Evolutionary conservation across 2,113 vertebrate genomes (phyloP).

Genomic region (Drymodes brunneopygia): DNA sequence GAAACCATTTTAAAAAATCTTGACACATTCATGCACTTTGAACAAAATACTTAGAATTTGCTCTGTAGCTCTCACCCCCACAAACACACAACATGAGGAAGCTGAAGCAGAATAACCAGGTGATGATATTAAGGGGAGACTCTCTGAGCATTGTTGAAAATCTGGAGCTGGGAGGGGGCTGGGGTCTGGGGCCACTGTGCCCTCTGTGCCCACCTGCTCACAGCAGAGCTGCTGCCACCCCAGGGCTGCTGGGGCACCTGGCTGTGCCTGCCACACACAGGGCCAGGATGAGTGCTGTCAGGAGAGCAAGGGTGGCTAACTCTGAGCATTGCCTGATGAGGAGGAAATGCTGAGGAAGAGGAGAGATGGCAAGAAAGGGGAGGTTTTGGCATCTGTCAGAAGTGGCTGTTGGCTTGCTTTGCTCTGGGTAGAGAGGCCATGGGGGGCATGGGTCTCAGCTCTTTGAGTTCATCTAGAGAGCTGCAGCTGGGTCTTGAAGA

Average conservation of each 20-base stretch:
- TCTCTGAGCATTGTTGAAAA: background rate
- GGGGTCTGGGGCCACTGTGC: background rate
- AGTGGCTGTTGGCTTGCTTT: background rate
- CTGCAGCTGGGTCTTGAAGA: background rate
- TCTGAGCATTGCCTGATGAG: background rate
- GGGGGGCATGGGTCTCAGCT: accelerated
- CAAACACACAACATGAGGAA: background rate
- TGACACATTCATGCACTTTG: background rate
- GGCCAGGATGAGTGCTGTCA: background rate
- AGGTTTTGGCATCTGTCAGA: background rate
- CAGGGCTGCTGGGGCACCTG: background rate
- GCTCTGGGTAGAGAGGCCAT: background rate
- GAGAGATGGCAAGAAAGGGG: background rate
- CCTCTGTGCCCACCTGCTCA: background rate
- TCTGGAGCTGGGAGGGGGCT: accelerated
- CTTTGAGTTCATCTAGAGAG: background rate
- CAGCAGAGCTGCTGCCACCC: background rate
- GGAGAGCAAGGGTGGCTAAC: background rate
- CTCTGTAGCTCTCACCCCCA: background rate
- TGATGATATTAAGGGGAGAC: background rate
- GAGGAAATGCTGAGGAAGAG: background rate
- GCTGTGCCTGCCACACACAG: too few species aligned
- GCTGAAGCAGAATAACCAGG: background rate
- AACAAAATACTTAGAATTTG: background rate
- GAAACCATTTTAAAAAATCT: background rate